A percentile compares a stretch with the other conserved stretches of the same genome.
Evolutionary conservation across 2,888 invertebrate genomes (phyloP).

Genomic region (Drosophila siamana): DNA sequence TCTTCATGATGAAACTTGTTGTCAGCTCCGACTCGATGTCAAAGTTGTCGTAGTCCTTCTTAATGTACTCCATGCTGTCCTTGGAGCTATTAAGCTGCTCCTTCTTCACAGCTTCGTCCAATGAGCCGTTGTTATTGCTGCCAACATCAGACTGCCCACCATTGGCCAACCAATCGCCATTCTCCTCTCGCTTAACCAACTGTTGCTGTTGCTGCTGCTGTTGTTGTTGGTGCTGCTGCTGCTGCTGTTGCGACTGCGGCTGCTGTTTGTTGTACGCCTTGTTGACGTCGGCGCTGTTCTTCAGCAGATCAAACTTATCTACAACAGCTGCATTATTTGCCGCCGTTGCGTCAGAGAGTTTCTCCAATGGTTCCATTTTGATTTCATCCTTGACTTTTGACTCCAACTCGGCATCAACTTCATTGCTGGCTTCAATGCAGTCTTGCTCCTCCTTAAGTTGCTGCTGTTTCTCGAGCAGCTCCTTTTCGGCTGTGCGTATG

Average conservation of each 20-base stretch:
- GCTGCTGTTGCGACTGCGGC: slow-evolving; percentile 32
- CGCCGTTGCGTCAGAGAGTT: slow-evolving; percentile 15
- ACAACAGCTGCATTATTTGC: slow-evolving; percentile 48
- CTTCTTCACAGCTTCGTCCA: slow-evolving; percentile 49
- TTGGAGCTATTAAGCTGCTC: slow-evolving; percentile 39
- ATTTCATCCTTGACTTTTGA: slow-evolving; percentile 80
- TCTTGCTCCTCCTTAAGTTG: slow-evolving; percentile 48
- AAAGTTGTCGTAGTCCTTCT: slow-evolving; percentile 84
- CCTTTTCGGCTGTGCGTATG: slow-evolving; percentile 86
- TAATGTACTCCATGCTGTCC: slow-evolving; percentile 53
- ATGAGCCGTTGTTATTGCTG: slow-evolving; percentile 44
- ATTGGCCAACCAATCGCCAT: slow-evolving; percentile 43
- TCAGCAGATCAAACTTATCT: slow-evolving; percentile 81
- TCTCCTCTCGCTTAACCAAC: slow-evolving; percentile 58
- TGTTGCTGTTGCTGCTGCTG: slow-evolving; percentile 30
- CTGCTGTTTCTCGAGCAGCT: slow-evolving; percentile 44
- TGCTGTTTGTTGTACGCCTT: slow-evolving; percentile 65
- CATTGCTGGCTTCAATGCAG: slow-evolving; percentile 15
- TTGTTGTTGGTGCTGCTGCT: slow-evolving; percentile 12
- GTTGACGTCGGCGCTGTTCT: slow-evolving; percentile 74
- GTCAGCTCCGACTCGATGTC: slow-evolving; percentile 85
- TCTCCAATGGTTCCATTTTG: slow-evolving; percentile 77
- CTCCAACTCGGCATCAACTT: slow-evolving; percentile 23
- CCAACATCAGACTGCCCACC: slow-evolving; percentile 13
- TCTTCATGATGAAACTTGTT: slow-evolving; percentile 85